phyloP scores from a whole-genome alignment of 1,140 invertebrate genomes.

The Meloidogyne chitwoodi region DNA sequence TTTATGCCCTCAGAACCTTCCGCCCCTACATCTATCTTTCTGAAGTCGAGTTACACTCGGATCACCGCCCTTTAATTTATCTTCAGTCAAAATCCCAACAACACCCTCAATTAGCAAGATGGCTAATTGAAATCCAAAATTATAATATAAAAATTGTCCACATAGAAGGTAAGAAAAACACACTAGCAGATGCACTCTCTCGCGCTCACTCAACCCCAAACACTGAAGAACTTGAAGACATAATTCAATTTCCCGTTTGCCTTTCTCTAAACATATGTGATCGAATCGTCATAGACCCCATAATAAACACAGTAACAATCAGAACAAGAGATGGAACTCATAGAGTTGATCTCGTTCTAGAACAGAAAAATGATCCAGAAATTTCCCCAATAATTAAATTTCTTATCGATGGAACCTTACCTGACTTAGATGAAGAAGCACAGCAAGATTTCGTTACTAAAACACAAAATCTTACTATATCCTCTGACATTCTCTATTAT shows the following conservation, averaged over 20 bases:
- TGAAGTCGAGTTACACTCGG: constrained; percentile 8
- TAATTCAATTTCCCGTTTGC: constrained; percentile 12
- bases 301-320: background rate
- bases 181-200: constrained; percentile 11
- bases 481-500: background rate
- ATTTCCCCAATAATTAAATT: background rate
- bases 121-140: constrained; percentile 18
- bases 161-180: constrained; percentile 4
- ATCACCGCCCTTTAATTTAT: constrained; percentile 9
- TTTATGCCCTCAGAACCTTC: background rate
- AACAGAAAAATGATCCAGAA: background rate
- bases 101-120: background rate
- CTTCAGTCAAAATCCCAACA: background rate
- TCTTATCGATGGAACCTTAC: background rate
- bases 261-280: background rate
- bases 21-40: background rate
- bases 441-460: too few species aligned
- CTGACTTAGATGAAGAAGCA: background rate
- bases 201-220: background rate
- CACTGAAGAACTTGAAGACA: constrained; percentile 10
- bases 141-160: constrained; percentile 17
- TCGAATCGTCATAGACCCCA: background rate
- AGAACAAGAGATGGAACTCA: background rate
- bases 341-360: background rate
- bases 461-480: too few species aligned